Conservation (phyloP, 2,113 vertebrate genomes). For the Aviceda subcristata region DNA sequence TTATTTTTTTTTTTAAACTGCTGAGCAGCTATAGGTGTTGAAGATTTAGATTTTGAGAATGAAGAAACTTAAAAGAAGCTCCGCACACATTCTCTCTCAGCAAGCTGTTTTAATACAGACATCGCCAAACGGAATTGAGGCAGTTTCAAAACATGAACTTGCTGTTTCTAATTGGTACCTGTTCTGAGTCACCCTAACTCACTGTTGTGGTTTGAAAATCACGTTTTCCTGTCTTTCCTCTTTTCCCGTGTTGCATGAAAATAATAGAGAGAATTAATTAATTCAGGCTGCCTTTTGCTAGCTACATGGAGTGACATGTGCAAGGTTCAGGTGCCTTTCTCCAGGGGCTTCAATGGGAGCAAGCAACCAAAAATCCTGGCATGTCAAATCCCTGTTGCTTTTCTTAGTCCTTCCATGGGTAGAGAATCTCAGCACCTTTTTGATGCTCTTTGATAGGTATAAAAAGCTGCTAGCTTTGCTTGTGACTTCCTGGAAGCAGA, state of each 20-base stretch:
- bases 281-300: neutral
- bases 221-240: neutral
- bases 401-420: neutral
- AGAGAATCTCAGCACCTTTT: neutral
- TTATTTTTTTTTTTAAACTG: neutral
- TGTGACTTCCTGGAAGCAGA: neutral
- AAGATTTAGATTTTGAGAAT: neutral
- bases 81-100: neutral
- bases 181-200: neutral
- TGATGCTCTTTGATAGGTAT: neutral
- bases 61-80: neutral
- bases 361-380: neutral
- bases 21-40: neutral
- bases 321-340: neutral
- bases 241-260: neutral
- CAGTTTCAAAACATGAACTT: neutral
- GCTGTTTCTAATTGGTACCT: neutral
- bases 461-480: neutral
- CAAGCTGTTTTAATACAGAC: neutral
- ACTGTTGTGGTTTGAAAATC: neutral
- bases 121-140: neutral
- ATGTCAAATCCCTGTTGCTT: neutral
- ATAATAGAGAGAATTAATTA: neutral
- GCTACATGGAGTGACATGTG: neutral
- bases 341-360: neutral